Evolutionary conservation across 2,113 vertebrate species (phyloP).

Genomic region (Anguilla japonica): DNA sequence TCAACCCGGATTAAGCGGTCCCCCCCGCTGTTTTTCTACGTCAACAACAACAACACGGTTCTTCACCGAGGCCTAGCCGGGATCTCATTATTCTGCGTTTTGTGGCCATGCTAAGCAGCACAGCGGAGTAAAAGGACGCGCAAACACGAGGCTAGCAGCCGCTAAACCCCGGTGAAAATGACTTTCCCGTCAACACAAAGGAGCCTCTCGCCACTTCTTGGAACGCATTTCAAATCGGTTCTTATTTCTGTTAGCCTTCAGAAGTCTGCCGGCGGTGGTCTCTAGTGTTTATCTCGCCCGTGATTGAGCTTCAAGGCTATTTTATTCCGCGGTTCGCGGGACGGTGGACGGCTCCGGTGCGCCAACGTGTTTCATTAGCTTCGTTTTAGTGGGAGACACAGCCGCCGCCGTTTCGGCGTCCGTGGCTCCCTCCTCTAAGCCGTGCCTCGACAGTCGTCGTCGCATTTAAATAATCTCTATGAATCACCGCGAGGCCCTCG

Average conservation of each 20-base stretch:
- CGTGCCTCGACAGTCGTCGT: background rate
- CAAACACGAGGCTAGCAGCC: background rate
- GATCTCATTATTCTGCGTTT: background rate
- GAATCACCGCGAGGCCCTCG: background rate
- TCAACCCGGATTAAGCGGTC: conserved; percentile 47
- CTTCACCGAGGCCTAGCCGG: conserved; percentile 40
- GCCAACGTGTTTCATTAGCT: background rate
- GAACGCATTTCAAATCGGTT: background rate
- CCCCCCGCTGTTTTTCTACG: conserved; percentile 50
- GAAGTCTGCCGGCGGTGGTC: background rate
- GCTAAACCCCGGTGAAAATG: background rate
- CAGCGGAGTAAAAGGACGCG: background rate
- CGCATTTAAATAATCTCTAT: conserved; percentile 10
- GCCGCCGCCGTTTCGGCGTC: background rate
- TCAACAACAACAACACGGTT: conserved; percentile 45
- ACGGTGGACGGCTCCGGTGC: background rate
- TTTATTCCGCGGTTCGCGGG: background rate
- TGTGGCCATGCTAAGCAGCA: background rate
- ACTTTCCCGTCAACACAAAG: background rate
- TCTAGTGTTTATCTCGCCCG: background rate
- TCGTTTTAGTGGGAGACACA: background rate
- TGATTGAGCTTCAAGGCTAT: background rate
- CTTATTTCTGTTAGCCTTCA: background rate
- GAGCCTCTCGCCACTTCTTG: background rate
- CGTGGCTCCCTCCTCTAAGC: background rate